Conservation (phyloP, 2,797 vertebrate genomes). For the Scolopax rusticola region DNA sequence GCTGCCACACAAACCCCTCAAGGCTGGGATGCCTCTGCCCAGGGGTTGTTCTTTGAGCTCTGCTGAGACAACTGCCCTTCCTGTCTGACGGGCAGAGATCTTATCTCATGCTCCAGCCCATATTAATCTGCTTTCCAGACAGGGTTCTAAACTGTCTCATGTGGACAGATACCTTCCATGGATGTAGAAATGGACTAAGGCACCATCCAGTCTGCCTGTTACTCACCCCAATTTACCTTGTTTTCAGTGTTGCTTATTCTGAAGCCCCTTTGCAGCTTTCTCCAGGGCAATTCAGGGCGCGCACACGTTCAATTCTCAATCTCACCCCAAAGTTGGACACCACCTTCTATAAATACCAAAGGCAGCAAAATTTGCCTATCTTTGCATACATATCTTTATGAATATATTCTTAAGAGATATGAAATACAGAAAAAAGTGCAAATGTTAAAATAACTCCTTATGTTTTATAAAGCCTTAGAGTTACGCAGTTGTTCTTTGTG, state of each 20-base stretch:
- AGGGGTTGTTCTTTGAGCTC: background rate
- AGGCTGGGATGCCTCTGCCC: background rate
- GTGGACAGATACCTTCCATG: background rate
- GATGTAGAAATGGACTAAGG: background rate
- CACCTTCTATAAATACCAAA: background rate
- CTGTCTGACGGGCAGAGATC: background rate
- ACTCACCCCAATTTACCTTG: background rate
- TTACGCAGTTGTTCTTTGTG: background rate
- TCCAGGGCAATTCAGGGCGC: accelerated
- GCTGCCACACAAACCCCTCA: background rate
- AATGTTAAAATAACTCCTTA: background rate
- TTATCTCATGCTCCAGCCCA: background rate
- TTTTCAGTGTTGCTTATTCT: background rate
- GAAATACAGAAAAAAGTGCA: background rate
- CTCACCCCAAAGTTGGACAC: background rate
- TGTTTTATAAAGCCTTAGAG: background rate
- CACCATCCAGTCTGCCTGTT: background rate
- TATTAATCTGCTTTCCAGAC: background rate
- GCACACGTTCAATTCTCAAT: background rate
- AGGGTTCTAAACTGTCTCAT: background rate
- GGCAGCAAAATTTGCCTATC: background rate
- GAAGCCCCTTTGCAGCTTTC: background rate
- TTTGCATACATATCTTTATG: background rate
- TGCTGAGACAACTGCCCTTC: background rate
- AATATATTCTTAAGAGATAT: background rate